Percentiles rank a stretch among this genome's conserved stretches.
Evolutionary conservation across 2,113 vertebrate genomes (phyloP).

Genomic region (Tympanuchus pallidicinctus): DNA sequence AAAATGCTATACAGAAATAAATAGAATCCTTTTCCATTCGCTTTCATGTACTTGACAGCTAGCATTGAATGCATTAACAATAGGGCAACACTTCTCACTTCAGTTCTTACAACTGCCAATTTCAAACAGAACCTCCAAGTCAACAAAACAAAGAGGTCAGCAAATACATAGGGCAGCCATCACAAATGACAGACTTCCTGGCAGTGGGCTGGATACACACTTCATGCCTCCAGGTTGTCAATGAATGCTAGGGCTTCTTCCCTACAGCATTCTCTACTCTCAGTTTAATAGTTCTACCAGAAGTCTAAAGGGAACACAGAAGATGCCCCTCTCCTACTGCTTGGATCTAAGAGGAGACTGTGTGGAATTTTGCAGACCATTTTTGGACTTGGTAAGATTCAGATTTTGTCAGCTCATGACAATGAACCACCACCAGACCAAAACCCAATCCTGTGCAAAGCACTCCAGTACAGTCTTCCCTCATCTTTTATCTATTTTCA

Average conservation of each 20-base stretch:
- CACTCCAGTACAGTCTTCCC: background rate
- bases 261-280: background rate
- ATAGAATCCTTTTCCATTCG: background rate
- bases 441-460: background rate
- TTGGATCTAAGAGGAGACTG: background rate
- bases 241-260: background rate
- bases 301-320: background rate
- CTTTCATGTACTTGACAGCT: background rate
- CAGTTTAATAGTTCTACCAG: background rate
- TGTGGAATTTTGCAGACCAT: background rate
- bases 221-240: background rate
- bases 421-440: background rate
- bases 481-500: background rate
- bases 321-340: accelerated
- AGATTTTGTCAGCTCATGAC: background rate
- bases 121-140: background rate
- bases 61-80: background rate
- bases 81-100: background rate
- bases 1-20: background rate
- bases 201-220: background rate
- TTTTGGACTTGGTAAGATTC: accelerated
- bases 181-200: background rate
- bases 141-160: background rate
- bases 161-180: background rate
- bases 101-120: background rate